These are phyloP conservation scores for Melanotaenia nigrans DNA, from an alignment of 2,797 vertebrate genomes.

Conservation along the genomic window DNA sequence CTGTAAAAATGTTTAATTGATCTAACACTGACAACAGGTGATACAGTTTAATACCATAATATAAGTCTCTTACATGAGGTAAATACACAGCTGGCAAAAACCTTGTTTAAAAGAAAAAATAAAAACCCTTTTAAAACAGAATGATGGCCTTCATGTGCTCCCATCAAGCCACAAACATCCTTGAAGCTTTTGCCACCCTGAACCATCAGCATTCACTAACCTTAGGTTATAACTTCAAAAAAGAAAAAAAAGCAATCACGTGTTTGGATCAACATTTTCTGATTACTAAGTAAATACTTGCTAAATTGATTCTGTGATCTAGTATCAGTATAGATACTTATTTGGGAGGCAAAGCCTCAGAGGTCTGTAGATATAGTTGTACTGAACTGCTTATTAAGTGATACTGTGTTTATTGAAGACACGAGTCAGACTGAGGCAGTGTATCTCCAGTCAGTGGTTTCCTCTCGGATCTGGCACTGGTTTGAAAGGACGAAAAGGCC, in stretches of 20 bases:
- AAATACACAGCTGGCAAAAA: neutral
- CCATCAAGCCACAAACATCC: neutral
- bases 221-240: neutral
- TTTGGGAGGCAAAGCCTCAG: conserved; percentile 10
- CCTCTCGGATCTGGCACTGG: conserved; percentile 7
- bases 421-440: neutral
- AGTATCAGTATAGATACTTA: conserved; percentile 1
- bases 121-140: neutral
- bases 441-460: conserved; percentile 14
- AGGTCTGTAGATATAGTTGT: neutral
- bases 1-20: neutral
- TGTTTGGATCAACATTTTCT: neutral
- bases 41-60: neutral
- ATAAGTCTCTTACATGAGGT: neutral
- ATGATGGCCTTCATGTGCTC: neutral
- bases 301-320: neutral
- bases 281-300: neutral
- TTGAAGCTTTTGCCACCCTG: neutral
- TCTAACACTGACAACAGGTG: neutral
- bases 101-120: neutral
- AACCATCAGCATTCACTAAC: neutral
- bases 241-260: neutral
- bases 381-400: neutral
- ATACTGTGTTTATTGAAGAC: conserved; percentile 34
- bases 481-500: conserved; percentile 29